A percentile compares a stretch with the other conserved stretches of the same genome.
These are phyloP conservation scores for Akabosia matsudoensis DNA, from an alignment of 1,140 invertebrate species.

Conservation along the genomic window DNA sequence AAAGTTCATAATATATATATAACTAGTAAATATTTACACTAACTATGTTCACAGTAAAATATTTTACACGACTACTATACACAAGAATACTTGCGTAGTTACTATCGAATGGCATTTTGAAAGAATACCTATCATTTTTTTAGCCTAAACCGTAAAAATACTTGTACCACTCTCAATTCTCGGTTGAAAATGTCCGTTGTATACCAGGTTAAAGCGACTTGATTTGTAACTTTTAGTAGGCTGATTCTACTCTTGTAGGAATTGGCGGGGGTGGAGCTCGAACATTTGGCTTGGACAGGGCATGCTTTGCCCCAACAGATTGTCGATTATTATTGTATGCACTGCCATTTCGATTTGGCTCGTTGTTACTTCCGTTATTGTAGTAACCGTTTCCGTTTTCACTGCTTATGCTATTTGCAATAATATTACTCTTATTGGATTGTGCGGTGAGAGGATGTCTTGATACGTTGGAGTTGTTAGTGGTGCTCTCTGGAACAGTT, in stretches of 20 bases:
- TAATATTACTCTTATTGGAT: neutral
- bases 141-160: neutral
- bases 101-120: too few species aligned
- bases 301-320: neutral
- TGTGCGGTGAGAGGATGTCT: neutral
- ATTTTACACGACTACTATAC: too few species aligned
- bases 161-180: too few species aligned
- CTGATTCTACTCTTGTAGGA: conserved; percentile 32
- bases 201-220: neutral
- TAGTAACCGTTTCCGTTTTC: neutral
- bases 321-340: conserved; percentile 28
- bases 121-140: too few species aligned
- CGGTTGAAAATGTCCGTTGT: too few species aligned
- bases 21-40: too few species aligned
- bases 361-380: neutral
- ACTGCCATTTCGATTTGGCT: conserved; percentile 17
- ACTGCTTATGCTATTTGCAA: neutral
- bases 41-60: too few species aligned
- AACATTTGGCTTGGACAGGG: conserved; percentile 1
- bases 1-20: too few species aligned
- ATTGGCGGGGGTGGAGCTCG: conserved; percentile 39
- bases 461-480: neutral
- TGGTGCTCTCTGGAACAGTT: conserved; percentile 5
- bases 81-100: neutral
- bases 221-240: neutral